Evolutionary conservation across 1,140 invertebrate genomes (phyloP).

Genomic region (Cepaea nemoralis): DNA sequence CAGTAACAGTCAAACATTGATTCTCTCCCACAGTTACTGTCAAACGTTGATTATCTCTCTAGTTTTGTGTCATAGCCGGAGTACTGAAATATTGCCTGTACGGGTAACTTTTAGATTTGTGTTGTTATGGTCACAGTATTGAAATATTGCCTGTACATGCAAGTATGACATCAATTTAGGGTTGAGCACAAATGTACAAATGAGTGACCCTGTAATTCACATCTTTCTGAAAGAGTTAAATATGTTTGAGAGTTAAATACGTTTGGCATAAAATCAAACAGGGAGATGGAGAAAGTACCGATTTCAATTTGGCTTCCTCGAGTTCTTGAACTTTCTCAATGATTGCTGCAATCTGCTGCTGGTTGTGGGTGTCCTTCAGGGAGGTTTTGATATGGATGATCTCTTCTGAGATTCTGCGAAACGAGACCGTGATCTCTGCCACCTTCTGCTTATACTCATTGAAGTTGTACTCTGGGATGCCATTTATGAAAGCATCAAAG

Average conservation of each 20-base stretch:
- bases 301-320: conserved; percentile 34
- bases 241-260: not conserved
- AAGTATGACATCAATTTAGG: no score
- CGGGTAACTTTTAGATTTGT: no score
- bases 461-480: conserved; percentile 20
- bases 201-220: no score
- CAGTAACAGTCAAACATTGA: no score
- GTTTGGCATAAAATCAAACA: not conserved
- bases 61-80: no score
- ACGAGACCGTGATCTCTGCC: conserved; percentile 35
- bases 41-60: no score
- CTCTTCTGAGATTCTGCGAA: conserved; percentile 31
- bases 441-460: conserved; percentile 34
- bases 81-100: no score
- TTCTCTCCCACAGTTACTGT: no score
- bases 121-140: no score
- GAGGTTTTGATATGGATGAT: conserved; percentile 41
- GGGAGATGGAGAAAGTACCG: not conserved
- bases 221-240: no score
- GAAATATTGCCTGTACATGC: no score
- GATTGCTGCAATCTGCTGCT: conserved; percentile 30
- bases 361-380: conserved; percentile 34
- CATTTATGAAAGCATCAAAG: conserved; percentile 26
- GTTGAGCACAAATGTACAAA: no score
- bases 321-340: conserved; percentile 40